Conservation (phyloP, 2,797 vertebrate species). For the Anomalospiza imberbis region DNA sequence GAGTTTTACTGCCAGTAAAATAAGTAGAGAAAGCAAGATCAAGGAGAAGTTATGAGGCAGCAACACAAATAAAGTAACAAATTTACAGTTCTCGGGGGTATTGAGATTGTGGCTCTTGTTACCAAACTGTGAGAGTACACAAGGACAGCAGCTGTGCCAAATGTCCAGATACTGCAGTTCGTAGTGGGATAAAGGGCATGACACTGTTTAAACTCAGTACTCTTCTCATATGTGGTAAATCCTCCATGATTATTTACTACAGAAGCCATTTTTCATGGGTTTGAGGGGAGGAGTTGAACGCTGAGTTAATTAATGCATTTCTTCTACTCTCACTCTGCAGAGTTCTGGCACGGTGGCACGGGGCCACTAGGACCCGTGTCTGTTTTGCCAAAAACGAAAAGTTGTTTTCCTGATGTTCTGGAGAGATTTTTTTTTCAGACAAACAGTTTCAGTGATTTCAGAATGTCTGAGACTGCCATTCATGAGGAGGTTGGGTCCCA, state of each 20-base stretch:
- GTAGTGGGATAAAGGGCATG: not conserved
- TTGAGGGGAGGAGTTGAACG: not conserved
- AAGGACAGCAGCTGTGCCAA: not conserved
- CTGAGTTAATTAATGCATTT: not conserved
- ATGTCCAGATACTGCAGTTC: not conserved
- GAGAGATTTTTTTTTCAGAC: not conserved
- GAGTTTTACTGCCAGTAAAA: constrained; percentile 37
- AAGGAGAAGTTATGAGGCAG: constrained; percentile 19
- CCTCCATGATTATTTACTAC: not conserved
- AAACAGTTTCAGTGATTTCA: not conserved
- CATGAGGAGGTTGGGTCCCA: not conserved
- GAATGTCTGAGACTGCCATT: not conserved
- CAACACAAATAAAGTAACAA: not conserved
- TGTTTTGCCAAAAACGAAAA: not conserved
- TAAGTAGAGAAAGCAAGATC: constrained; percentile 18
- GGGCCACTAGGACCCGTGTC: not conserved
- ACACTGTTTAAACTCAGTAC: not conserved
- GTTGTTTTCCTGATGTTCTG: not conserved
- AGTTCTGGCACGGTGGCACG: not conserved
- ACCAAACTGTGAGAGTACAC: not conserved
- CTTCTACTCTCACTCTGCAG: not conserved
- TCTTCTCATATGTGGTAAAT: not conserved
- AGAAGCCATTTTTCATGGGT: not conserved
- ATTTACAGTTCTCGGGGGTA: not conserved
- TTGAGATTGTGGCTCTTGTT: not conserved